These are phyloP conservation scores for Crypturellus undulatus DNA, from an alignment of 2,113 vertebrate species.

Conservation along the genomic window DNA sequence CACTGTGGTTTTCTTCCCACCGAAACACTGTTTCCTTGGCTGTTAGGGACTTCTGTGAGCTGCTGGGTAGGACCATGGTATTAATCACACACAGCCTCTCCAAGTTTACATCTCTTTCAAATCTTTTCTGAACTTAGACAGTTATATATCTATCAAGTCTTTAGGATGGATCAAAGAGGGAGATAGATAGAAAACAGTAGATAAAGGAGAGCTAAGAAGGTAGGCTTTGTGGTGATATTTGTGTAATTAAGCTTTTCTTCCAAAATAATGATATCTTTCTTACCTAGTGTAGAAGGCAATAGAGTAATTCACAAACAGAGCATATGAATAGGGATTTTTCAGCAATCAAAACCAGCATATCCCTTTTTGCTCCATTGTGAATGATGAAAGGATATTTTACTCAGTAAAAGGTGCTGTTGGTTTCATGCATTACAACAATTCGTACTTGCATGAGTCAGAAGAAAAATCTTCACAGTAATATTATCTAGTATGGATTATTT, in stretches of 20 bases:
- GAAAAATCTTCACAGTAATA: slow-evolving; percentile 46
- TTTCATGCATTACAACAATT: slow-evolving; percentile 45
- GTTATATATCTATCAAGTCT: background rate
- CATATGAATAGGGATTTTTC: background rate
- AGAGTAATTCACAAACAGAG: background rate
- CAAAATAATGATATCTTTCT: background rate
- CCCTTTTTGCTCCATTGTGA: slow-evolving; percentile 17
- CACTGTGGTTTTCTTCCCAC: background rate
- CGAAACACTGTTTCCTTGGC: too few species aligned
- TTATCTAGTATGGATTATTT: slow-evolving; percentile 69
- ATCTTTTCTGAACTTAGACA: background rate
- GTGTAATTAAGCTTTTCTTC: background rate
- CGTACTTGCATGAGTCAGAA: slow-evolving; percentile 39
- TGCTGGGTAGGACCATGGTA: background rate
- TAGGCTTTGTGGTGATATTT: background rate
- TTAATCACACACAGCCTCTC: background rate
- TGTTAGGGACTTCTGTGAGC: background rate
- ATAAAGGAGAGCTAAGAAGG: background rate
- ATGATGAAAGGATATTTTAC: slow-evolving; percentile 50
- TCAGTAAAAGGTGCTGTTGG: slow-evolving; percentile 41
- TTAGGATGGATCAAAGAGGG: background rate
- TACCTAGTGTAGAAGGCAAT: background rate
- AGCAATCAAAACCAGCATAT: slow-evolving; percentile 14
- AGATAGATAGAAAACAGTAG: background rate
- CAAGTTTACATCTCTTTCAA: background rate